phyloP scores from a whole-genome alignment of 2,888 invertebrate species.

The Sesia bembeciformis region DNA sequence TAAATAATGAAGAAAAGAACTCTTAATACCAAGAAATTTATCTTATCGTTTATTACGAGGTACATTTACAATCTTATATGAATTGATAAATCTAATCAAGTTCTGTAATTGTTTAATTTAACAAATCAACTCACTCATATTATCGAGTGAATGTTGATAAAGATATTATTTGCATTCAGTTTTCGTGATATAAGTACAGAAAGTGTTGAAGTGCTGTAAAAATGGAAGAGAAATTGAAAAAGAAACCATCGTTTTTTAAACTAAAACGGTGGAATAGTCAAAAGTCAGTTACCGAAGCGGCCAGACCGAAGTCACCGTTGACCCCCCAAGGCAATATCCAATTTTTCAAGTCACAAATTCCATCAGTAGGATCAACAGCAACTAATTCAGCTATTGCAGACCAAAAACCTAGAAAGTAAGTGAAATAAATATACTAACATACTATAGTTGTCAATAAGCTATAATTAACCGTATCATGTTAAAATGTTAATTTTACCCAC shows the following conservation, averaged over 20 bases:
- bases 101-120: too few species aligned
- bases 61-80: too few species aligned
- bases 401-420: constrained; percentile 42
- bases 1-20: too few species aligned
- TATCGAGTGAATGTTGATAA: too few species aligned
- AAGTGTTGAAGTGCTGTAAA: constrained; percentile 3
- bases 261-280: constrained; percentile 48
- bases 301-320: constrained; percentile 7
- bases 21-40: too few species aligned
- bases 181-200: not conserved
- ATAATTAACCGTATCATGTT: too few species aligned
- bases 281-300: constrained; percentile 21
- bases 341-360: not conserved
- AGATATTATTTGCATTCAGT: too few species aligned
- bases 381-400: constrained; percentile 24
- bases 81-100: too few species aligned
- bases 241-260: constrained; percentile 44
- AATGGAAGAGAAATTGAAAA: constrained; percentile 58
- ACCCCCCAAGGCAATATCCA: constrained; percentile 10
- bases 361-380: constrained; percentile 2
- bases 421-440: constrained; percentile 3
- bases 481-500: too few species aligned
- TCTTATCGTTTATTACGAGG: too few species aligned
- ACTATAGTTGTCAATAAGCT: too few species aligned
- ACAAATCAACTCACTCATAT: too few species aligned